phyloP scores from a whole-genome alignment of 2,888 invertebrate genomes.

The Rotaria socialis region DNA sequence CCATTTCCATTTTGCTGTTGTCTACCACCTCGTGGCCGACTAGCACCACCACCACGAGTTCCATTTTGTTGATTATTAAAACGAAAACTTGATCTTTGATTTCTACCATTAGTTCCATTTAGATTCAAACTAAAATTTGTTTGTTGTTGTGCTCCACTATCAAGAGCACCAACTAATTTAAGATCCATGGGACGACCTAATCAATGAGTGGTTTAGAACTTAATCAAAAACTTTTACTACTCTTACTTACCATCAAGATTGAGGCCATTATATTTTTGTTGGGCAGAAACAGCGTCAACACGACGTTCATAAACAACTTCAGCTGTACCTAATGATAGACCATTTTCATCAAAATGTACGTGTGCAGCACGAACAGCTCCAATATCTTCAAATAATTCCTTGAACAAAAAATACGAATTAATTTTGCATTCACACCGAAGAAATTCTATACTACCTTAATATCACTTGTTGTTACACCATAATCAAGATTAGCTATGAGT shows the following conservation, averaged over 20 bases:
- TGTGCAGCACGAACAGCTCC: constrained; percentile 86
- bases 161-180: not conserved
- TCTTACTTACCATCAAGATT: constrained; percentile 75
- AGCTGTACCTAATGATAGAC: constrained; percentile 89
- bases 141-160: not conserved
- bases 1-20: not conserved
- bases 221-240: too few species aligned
- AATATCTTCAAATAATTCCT: constrained; percentile 92
- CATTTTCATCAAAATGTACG: constrained; percentile 93
- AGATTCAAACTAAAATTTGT: not conserved
- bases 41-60: not conserved
- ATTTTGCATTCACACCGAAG: not conserved
- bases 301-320: constrained; percentile 90
- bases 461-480: constrained; percentile 44
- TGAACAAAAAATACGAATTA: constrained; percentile 47
- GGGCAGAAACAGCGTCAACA: constrained; percentile 78
- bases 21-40: not conserved
- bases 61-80: not conserved
- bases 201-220: not conserved
- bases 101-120: not conserved
- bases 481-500: constrained; percentile 44
- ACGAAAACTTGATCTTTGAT: constrained; percentile 17
- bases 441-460: constrained; percentile 37
- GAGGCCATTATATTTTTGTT: constrained; percentile 95
- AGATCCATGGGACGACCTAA: constrained; percentile 46